Evolutionary conservation across 2,888 invertebrate genomes (phyloP), one percentile per base, ranked within the genome.

Genomic region (Phaedon cochleariae): DNA sequence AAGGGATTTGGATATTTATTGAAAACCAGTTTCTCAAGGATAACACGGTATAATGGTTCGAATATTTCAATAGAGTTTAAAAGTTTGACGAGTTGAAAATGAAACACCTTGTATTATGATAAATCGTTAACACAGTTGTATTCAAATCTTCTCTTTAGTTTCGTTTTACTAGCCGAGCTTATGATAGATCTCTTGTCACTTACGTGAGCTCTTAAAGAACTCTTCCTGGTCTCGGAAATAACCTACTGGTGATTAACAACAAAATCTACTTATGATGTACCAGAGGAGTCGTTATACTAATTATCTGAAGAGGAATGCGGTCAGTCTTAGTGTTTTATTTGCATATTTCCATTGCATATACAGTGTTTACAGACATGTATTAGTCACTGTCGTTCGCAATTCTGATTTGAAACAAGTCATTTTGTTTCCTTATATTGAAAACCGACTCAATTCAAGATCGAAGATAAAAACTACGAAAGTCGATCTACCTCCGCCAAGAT

Each of bases 181-280:
- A 12, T 48, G 20, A 46, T 48, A 29, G 45, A 60, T 59, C 37
- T 34, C 45, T 22, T 57, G 64, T 49, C 64, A 64, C 55, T 57
- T 55, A 55, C 18, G 45, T 20, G 57, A 46, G 22, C 45, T 37
- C 26, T 26, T 18, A 1, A 10, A 60, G 21, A 57, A 46, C 57
- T 15, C 51, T 65, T 65, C 64, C 64, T 65, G 49, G 64, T 61
- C 57, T 57, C 63, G 46, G 55, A 64, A 64, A 64, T 64, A 64
- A 51, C 53, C 55, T 48, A 37, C n/a, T 18, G 22, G 64, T 34
- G 48, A 59, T 64, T 64, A 64, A 51, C 60, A 37, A 26, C 60
- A 17, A 55, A 57, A 29, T 60, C 15, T 29, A 34, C 59, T 58
- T 52, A 31, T 29, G 45, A 31, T 46, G 9, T 49, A 52, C 45